phyloP scores from a whole-genome alignment of 1,140 invertebrate species.

The Halictus rubicundus region DNA sequence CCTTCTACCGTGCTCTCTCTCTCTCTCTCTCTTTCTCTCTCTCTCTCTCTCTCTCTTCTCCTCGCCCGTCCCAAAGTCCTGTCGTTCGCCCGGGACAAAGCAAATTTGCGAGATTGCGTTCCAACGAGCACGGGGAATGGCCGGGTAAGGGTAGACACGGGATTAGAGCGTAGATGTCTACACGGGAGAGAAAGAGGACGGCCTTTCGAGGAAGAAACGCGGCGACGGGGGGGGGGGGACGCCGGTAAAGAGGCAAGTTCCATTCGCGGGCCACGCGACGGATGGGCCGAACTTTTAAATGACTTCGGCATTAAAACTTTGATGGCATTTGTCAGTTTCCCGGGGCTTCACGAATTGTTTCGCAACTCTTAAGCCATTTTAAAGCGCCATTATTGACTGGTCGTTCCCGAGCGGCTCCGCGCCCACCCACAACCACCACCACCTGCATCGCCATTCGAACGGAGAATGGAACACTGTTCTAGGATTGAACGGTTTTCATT shows the following conservation, averaged over 20 bases:
- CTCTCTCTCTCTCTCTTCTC: neutral
- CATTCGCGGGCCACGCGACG: slow-evolving; percentile 63
- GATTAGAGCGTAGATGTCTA: slow-evolving; percentile 52
- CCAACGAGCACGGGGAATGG: slow-evolving; percentile 59
- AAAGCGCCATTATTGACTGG: slow-evolving; percentile 66
- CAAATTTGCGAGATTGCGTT: slow-evolving; percentile 73
- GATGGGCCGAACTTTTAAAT: slow-evolving; percentile 73
- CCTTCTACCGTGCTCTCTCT: neutral
- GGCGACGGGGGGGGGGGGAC: neutral
- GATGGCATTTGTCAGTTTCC: slow-evolving; percentile 75
- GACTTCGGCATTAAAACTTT: slow-evolving; percentile 76
- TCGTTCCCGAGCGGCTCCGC: slow-evolving; percentile 40
- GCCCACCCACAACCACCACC: too few species aligned
- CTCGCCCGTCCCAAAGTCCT: neutral
- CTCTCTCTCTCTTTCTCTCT: slow-evolving; percentile 31
- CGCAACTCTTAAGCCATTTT: slow-evolving; percentile 70
- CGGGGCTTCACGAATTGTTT: slow-evolving; percentile 68
- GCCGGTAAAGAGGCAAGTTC: slow-evolving; percentile 63
- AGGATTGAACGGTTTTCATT: too few species aligned
- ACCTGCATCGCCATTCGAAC: too few species aligned
- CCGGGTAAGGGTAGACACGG: slow-evolving; percentile 47
- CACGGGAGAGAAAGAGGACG: slow-evolving; percentile 11
- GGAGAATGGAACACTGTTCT: too few species aligned
- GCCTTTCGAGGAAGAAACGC: slow-evolving; percentile 5
- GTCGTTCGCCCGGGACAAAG: slow-evolving; percentile 60